Conservation (phyloP, 2,888 invertebrate species). For the Drosophila neoperkinsi region DNA sequence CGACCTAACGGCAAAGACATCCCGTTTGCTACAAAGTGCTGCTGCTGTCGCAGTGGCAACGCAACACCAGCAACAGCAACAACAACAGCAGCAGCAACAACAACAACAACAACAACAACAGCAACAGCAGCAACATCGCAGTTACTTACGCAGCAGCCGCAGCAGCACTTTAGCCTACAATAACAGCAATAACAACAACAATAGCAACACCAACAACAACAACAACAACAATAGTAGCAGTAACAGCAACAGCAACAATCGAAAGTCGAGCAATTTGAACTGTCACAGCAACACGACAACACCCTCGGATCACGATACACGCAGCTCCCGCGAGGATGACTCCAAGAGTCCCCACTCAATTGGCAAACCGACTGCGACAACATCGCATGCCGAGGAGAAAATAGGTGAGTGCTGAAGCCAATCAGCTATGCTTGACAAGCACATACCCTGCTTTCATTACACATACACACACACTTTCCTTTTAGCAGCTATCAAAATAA, state of each 20-base stretch:
- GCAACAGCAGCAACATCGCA: slow-evolving; percentile 66
- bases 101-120: slow-evolving; percentile 63
- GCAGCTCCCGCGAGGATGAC: slow-evolving; percentile 84
- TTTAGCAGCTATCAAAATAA: not conserved
- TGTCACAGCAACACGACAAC: slow-evolving; percentile 79
- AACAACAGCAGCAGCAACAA: slow-evolving; percentile 54
- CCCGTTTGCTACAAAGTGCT: slow-evolving; percentile 80
- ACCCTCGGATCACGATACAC: slow-evolving; percentile 83
- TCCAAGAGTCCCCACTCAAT: slow-evolving; percentile 84
- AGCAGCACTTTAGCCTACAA: slow-evolving; percentile 54
- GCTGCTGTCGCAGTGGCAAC: slow-evolving; percentile 72
- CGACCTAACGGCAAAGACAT: slow-evolving; percentile 83
- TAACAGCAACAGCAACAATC: slow-evolving; percentile 51
- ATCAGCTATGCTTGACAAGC: not conserved
- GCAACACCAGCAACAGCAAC: slow-evolving; percentile 70
- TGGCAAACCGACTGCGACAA: slow-evolving; percentile 66
- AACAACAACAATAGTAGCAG: slow-evolving; percentile 45
- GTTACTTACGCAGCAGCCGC: slow-evolving; percentile 71
- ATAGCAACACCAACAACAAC: slow-evolving; percentile 44
- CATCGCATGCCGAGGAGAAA: slow-evolving; percentile 78
- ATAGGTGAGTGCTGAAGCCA: slow-evolving; percentile 73
- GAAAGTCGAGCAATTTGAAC: slow-evolving; percentile 43
- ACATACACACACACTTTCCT: not conserved
- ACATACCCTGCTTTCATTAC: not conserved
- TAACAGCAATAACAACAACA: slow-evolving; percentile 58